Evolutionary conservation across 1,140 invertebrate species (phyloP), one percentile per base, ranked within the genome.

Genomic region (Penaeus indicus): DNA sequence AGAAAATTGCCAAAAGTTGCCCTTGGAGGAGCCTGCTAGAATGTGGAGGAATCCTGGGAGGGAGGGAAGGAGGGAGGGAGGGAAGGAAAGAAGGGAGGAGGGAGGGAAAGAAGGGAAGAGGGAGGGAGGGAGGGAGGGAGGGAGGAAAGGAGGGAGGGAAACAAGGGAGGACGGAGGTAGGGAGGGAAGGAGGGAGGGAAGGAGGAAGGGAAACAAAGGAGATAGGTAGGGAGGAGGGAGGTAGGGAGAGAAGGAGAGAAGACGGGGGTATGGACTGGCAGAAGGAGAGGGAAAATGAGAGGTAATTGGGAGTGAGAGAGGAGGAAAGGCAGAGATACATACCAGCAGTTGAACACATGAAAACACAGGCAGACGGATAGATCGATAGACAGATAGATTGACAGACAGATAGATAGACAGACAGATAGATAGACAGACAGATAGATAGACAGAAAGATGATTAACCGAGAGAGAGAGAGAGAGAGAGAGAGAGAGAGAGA

Each of bases 1-100:
- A 54, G 72, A 32, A 80, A 80, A 80, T n/a, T 80, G 47, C 54
- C 27, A 32, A 80, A 27, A 80, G 78, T 60, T 60, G 78, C 54
- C 47, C 54, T 80, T 80, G 61, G 47, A 60, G 78, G 38, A 11
- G 47, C 54, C 38, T 60, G 19, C 61, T 60, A 5, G 54, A 27
- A 60, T 60, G 47, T 25, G 61, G n/a, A 61, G 38, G 47, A 32
- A 19, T 47, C 25, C 42, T 32, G 75, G 42, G 38, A 13, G 3
- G 60, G 21, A 54, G n/a, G 80, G 32, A 8, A 82, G 32, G 25
- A n/a, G 27, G 79, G 27, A 61, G 27, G 60, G 27, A 25, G 63
- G 60, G 63, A n/a, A 22, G 21, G 63, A 25, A 62, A 22, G 25
- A 25, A 62, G 47, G n/a, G 42, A 54, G 27, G 72, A n/a, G 67